phyloP scores from a whole-genome alignment of 2,888 invertebrate genomes.

The Calameuta pallipes region DNA sequence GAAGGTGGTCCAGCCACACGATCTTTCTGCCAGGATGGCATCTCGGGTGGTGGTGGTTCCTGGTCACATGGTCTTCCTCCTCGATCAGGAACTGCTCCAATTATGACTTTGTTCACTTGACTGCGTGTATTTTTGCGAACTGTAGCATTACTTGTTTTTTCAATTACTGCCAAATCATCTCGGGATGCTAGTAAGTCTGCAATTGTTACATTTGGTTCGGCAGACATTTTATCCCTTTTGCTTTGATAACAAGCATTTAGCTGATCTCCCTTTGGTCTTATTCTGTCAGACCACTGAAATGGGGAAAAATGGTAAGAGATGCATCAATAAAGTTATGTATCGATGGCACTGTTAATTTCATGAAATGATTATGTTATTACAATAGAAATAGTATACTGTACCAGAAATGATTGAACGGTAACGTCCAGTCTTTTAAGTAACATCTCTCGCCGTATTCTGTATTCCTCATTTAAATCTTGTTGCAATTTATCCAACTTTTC shows the following conservation, averaged over 20 bases:
- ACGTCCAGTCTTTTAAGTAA: conserved; percentile 92
- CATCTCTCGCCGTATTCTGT: conserved; percentile 84
- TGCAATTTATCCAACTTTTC: conserved; percentile 76
- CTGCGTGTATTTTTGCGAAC: conserved; percentile 88
- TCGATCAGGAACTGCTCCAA: conserved; percentile 92
- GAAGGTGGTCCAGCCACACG: conserved; percentile 67
- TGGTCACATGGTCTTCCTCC: conserved; percentile 93
- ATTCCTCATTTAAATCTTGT: conserved; percentile 83
- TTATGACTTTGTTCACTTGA: conserved; percentile 87
- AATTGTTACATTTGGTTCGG: conserved; percentile 76
- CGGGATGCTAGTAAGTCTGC: conserved; percentile 88
- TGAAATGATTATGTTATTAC: background rate
- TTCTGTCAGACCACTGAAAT: conserved; percentile 84
- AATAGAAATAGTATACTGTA: conserved; percentile 53
- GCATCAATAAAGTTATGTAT: too few relatives aligned
- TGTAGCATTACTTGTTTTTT: conserved; percentile 90
- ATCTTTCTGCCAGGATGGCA: conserved; percentile 93
- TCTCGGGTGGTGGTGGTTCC: conserved; percentile 94
- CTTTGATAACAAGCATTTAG: conserved; percentile 73
- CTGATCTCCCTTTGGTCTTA: conserved; percentile 78
- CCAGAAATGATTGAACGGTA: conserved; percentile 96
- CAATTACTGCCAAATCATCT: conserved; percentile 84
- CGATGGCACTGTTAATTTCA: background rate
- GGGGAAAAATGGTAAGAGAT: background rate
- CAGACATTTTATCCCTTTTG: conserved; percentile 68